A percentile compares a stretch with the other conserved stretches of the same genome.
Evolutionary conservation across 2,888 invertebrate genomes (phyloP).

Genomic region (Aleiodes leptofemur): DNA sequence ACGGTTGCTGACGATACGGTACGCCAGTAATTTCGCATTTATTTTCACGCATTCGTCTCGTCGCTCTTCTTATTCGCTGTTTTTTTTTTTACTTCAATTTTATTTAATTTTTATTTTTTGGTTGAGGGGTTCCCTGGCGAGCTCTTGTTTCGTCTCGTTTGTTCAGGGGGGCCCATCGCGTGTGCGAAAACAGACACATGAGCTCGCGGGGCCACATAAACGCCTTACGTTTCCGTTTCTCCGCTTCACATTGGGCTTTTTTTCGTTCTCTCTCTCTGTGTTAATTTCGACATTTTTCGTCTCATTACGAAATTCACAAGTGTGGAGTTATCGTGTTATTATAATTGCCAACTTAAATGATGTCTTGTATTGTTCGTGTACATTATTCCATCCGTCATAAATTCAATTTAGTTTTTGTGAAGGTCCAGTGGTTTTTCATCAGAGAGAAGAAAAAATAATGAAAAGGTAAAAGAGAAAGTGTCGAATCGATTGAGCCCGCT

Average conservation of each 20-base stretch:
- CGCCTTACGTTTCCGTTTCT: conserved; percentile 23
- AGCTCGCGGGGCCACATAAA: conserved; percentile 17
- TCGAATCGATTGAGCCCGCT: neutral
- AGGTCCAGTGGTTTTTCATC: conserved; percentile 2
- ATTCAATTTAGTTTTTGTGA: neutral
- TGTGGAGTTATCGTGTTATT: conserved; percentile 43
- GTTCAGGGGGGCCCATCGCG: conserved; percentile 20
- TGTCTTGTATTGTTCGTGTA: conserved; percentile 26
- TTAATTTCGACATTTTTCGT: conserved; percentile 32
- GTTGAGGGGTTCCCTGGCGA: conserved; percentile 24
- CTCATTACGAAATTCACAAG: conserved; percentile 29
- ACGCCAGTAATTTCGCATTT: conserved; percentile 61
- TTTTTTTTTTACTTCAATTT: conserved; percentile 13
- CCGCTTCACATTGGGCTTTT: conserved; percentile 13
- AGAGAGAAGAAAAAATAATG: neutral
- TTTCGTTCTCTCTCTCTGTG: neutral
- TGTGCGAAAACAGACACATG: conserved; percentile 22
- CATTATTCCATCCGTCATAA: conserved; percentile 34
- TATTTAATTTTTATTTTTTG: conserved; percentile 23
- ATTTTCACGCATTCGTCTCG: conserved; percentile 55
- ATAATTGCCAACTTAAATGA: conserved; percentile 45
- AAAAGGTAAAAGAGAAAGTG: too few relatives aligned
- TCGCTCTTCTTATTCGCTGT: conserved; percentile 15
- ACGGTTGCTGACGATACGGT: conserved; percentile 62
- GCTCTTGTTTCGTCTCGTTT: conserved; percentile 38